A percentile compares a stretch with the other conserved stretches of the same genome.
phyloP scores from a whole-genome alignment of 2,888 invertebrate genomes.

The Holacanthella duospinosa region DNA sequence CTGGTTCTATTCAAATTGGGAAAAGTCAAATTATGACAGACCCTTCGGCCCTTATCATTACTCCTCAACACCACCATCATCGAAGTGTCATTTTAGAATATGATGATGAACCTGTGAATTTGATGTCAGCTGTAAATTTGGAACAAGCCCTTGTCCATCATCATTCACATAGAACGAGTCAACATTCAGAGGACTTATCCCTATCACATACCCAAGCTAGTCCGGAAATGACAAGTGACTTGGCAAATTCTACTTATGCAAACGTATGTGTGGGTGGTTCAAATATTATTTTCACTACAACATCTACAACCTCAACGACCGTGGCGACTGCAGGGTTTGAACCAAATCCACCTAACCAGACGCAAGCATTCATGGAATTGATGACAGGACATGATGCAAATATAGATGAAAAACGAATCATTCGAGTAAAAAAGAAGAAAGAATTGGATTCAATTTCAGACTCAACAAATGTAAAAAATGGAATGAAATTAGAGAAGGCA shows the following conservation, averaged over 20 bases:
- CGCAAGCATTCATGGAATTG: background rate
- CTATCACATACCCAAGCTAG: background rate
- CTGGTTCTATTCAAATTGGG: background rate
- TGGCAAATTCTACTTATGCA: background rate
- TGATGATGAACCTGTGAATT: conserved; percentile 34
- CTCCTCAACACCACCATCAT: background rate
- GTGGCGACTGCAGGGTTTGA: background rate
- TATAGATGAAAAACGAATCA: conserved; percentile 18
- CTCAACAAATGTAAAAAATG: background rate
- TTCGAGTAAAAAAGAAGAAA: conserved; percentile 32
- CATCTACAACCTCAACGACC: background rate
- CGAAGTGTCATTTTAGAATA: conserved; percentile 10
- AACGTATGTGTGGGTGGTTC: background rate
- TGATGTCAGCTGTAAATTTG: conserved; percentile 31
- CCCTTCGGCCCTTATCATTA: conserved; percentile 1
- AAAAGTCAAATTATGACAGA: conserved; percentile 17
- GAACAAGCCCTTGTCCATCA: conserved; percentile 28
- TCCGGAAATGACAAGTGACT: background rate
- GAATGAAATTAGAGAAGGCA: background rate
- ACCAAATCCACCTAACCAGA: background rate
- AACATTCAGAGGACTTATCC: conserved; percentile 4
- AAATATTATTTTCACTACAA: conserved; percentile 5
- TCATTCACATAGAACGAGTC: background rate
- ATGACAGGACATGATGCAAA: background rate
- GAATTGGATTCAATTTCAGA: conserved; percentile 3